Conservation (phyloP, 1,140 invertebrate species). For the Proctacanthus coquilletti region DNA sequence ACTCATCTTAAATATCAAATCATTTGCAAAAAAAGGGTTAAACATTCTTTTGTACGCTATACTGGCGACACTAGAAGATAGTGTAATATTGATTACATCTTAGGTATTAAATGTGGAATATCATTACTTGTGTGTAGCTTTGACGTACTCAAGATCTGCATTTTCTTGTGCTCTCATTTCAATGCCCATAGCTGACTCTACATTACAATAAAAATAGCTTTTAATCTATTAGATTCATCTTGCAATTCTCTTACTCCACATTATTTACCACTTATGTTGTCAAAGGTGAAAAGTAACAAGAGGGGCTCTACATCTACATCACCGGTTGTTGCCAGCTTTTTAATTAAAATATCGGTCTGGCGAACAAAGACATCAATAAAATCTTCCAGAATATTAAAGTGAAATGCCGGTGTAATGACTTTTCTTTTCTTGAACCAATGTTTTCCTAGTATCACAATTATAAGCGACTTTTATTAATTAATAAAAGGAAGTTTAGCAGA, state of each 20-base stretch:
- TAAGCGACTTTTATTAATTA: neutral
- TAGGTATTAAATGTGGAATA: constrained; percentile 5
- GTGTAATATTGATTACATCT: neutral
- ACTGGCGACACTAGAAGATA: neutral
- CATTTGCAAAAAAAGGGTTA: constrained; percentile 22
- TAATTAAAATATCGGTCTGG: constrained; percentile 43
- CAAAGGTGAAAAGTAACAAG: constrained; percentile 52
- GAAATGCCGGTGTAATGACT: constrained; percentile 59
- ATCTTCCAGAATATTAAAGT: constrained; percentile 56
- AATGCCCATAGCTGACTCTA: constrained; percentile 67
- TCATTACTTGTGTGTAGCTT: constrained; percentile 44
- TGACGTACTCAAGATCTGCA: constrained; percentile 48
- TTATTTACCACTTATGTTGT: constrained; percentile 61
- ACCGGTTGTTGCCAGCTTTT: constrained; percentile 28
- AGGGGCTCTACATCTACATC: constrained; percentile 46
- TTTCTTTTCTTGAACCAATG: constrained; percentile 59
- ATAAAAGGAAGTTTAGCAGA: constrained; percentile 10
- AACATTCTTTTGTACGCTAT: constrained; percentile 17
- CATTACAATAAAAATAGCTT: constrained; percentile 9
- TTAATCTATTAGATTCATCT: neutral
- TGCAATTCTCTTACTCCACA: too few relatives aligned
- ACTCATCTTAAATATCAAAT: constrained; percentile 28
- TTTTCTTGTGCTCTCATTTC: constrained; percentile 50
- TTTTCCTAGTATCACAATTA: too few relatives aligned
- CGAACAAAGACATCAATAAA: constrained; percentile 56